Conservation (phyloP, 2,113 vertebrate species). For the Pygoscelis antarcticus region DNA sequence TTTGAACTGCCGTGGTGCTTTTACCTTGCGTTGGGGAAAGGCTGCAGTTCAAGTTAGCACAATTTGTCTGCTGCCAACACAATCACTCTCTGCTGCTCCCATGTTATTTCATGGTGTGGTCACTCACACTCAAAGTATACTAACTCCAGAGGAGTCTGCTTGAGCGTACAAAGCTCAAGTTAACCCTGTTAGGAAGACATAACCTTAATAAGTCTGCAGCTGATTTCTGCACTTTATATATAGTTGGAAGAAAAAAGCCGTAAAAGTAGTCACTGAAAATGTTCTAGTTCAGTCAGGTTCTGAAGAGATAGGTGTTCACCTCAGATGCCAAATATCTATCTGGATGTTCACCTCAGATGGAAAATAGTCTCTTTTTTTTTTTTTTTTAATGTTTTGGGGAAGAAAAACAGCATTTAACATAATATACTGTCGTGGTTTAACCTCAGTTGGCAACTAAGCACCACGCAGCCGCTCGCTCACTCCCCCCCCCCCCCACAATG, state of each 20-base stretch:
- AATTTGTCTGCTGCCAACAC: conserved; percentile 35
- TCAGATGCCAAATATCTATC: neutral
- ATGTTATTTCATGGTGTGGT: conserved; percentile 61
- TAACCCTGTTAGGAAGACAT: neutral
- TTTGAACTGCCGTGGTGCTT: neutral
- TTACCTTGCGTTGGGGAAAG: neutral
- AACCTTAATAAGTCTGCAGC: neutral
- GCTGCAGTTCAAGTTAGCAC: neutral
- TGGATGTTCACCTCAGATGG: neutral
- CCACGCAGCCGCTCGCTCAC: too few species aligned
- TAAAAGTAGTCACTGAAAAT: neutral
- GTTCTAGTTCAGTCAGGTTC: neutral
- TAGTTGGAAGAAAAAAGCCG: neutral
- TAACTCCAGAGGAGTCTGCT: neutral
- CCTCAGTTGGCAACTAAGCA: too few species aligned
- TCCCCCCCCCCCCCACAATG: too few species aligned
- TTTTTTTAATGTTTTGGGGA: neutral
- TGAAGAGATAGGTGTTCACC: neutral
- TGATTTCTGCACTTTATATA: neutral
- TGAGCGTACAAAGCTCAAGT: neutral
- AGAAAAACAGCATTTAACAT: neutral
- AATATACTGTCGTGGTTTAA: too few species aligned
- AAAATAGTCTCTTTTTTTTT: neutral
- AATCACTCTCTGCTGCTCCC: conserved; percentile 27
- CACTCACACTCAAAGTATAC: neutral